phyloP scores from a whole-genome alignment of 2,113 vertebrate genomes.

The Apus apus region DNA sequence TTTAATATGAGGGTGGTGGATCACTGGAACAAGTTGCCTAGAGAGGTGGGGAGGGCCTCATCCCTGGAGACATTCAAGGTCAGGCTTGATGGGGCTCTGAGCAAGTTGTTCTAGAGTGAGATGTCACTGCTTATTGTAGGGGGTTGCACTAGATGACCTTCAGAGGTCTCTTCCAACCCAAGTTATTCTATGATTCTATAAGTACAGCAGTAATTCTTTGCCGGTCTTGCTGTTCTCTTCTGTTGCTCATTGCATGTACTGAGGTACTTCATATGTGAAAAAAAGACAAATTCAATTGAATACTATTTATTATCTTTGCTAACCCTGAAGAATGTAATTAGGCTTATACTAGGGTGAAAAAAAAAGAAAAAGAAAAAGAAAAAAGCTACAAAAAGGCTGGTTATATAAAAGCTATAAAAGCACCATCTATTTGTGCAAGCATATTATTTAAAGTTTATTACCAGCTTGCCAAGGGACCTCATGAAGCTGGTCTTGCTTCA shows the following conservation, averaged over 20 bases:
- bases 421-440: background rate
- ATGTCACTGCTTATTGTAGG: too few species aligned
- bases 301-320: background rate
- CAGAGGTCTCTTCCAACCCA: too few species aligned
- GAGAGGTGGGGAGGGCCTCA: too few species aligned
- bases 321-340: background rate
- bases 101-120: too few species aligned
- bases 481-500: background rate
- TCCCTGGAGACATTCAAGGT: too few species aligned
- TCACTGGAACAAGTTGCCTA: too few species aligned
- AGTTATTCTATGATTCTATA: background rate
- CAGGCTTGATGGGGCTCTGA: too few species aligned
- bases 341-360: background rate
- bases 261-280: background rate
- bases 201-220: background rate
- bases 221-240: background rate
- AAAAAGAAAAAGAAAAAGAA: too few species aligned
- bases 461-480: background rate
- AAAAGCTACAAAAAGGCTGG: background rate
- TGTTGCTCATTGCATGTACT: rapidly evolving
- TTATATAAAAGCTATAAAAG: background rate
- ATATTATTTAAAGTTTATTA: background rate
- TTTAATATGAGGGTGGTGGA: too few species aligned
- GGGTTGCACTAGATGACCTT: too few species aligned
- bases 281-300: background rate